Conservation (phyloP, 2,797 vertebrate genomes). For the Aplochiton taeniatus region DNA sequence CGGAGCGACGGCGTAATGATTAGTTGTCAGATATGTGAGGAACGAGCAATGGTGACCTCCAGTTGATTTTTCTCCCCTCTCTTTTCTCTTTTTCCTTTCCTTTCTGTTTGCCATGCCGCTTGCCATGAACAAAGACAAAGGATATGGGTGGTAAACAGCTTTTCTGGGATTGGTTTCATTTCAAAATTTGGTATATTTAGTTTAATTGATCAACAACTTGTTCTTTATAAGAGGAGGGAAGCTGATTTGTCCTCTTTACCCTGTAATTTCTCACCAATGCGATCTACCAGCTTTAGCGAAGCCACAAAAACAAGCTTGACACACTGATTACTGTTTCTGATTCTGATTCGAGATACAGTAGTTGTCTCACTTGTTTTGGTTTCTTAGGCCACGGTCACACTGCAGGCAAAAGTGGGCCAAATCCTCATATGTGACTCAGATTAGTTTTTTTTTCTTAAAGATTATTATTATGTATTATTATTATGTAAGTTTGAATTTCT, state of each 20-base stretch:
- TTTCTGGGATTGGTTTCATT: slow-evolving; percentile 61
- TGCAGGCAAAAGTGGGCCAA: no score
- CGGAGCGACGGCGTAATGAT: slow-evolving; percentile 87
- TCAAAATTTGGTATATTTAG: slow-evolving; percentile 51
- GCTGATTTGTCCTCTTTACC: slow-evolving; percentile 67
- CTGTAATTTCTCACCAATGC: slow-evolving; percentile 77
- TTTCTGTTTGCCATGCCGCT: slow-evolving; percentile 58
- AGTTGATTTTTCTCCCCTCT: slow-evolving; percentile 56
- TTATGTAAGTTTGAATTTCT: no score
- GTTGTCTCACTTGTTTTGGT: slow-evolving; percentile 35
- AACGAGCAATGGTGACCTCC: slow-evolving; percentile 60
- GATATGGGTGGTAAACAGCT: slow-evolving; percentile 46
- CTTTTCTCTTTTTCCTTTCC: slow-evolving; percentile 24
- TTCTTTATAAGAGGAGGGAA: slow-evolving; percentile 69
- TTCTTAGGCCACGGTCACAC: no score
- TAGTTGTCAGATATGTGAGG: slow-evolving; percentile 88
- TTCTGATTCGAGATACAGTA: slow-evolving; percentile 51
- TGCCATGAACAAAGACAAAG: slow-evolving; percentile 10
- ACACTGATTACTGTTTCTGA: slow-evolving; percentile 76
- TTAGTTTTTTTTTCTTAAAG: no score
- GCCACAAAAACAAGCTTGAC: slow-evolving; percentile 72
- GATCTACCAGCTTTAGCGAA: slow-evolving; percentile 66
- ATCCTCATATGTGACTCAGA: no score
- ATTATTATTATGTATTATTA: no score
- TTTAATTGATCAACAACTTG: slow-evolving; percentile 57